A percentile compares a stretch with the other conserved stretches of the same genome.
Evolutionary conservation across 2,888 invertebrate species (phyloP).

Genomic region (Thereva nobilitata): DNA sequence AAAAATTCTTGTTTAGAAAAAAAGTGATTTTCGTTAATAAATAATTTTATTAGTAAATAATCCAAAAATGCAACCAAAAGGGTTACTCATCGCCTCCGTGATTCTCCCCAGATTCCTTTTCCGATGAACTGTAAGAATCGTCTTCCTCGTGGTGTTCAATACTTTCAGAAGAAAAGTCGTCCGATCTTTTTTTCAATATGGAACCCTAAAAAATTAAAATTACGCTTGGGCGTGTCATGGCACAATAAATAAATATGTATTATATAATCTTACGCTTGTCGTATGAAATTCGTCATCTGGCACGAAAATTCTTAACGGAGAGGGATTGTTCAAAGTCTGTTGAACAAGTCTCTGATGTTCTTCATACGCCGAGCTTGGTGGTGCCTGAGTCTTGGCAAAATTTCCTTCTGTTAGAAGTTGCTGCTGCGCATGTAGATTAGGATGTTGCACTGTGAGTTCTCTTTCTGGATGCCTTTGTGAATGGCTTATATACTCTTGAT

Average conservation of each 20-base stretch:
- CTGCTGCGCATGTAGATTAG: background rate
- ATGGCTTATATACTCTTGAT: conserved; percentile 47
- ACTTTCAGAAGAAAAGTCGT: conserved; percentile 41
- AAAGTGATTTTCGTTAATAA: too few species aligned
- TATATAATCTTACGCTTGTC: conserved; percentile 35
- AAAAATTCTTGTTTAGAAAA: too few species aligned
- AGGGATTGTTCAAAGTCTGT: conserved; percentile 52
- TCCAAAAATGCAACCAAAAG: too few species aligned
- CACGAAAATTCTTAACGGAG: conserved; percentile 60
- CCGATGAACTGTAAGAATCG: too few species aligned
- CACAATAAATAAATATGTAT: background rate
- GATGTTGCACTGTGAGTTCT: conserved; percentile 48
- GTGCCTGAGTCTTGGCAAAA: conserved; percentile 41
- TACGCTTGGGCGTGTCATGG: background rate
- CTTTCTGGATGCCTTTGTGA: conserved; percentile 49
- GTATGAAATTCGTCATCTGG: conserved; percentile 57
- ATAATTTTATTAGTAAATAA: too few species aligned
- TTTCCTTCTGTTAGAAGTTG: background rate
- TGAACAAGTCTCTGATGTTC: conserved; percentile 52
- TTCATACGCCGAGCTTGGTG: conserved; percentile 50
- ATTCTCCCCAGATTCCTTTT: background rate
- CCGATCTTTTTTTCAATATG: conserved; percentile 49
- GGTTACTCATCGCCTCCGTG: background rate
- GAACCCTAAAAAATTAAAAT: conserved; percentile 46
- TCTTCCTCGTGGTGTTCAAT: too few species aligned